These are phyloP conservation scores for Sebastes flavidus DNA, from an alignment of 2,797 vertebrate genomes.

Conservation along the genomic window DNA sequence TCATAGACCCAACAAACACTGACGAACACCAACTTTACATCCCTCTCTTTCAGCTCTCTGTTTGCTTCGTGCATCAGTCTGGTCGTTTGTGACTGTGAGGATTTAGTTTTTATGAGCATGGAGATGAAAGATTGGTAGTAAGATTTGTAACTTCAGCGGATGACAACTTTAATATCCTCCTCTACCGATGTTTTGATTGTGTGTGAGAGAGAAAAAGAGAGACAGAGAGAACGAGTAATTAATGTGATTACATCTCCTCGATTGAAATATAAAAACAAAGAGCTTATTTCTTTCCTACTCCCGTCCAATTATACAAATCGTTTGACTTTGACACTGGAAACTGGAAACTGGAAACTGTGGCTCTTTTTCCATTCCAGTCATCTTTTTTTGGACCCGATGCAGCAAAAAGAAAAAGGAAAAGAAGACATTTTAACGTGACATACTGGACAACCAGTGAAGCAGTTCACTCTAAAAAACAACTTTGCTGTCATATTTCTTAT, in stretches of 20 bases:
- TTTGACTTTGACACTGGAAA: not conserved
- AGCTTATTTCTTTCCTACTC: not conserved
- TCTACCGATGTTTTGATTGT: not conserved
- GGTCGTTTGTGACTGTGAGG: not conserved
- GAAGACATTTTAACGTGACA: not conserved
- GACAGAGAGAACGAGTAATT: not conserved
- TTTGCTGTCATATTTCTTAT: not conserved
- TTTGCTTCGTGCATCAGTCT: not conserved
- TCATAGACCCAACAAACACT: not conserved
- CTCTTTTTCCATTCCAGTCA: not conserved
- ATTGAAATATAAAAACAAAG: not conserved
- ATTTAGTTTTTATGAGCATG: not conserved
- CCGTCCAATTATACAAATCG: not conserved
- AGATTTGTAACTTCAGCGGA: not conserved
- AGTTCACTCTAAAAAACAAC: not conserved
- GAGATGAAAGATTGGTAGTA: not conserved
- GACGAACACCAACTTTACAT: not conserved
- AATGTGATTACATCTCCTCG: not conserved
- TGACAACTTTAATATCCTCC: not conserved
- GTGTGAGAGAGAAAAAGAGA: not conserved
- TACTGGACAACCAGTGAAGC: not conserved
- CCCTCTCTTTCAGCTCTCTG: not conserved
- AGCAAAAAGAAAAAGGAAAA: not conserved
- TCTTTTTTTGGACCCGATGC: not conserved
- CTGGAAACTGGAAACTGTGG: not conserved